Conservation (phyloP, 1,140 invertebrate species). For the Eubasilissa regina region DNA sequence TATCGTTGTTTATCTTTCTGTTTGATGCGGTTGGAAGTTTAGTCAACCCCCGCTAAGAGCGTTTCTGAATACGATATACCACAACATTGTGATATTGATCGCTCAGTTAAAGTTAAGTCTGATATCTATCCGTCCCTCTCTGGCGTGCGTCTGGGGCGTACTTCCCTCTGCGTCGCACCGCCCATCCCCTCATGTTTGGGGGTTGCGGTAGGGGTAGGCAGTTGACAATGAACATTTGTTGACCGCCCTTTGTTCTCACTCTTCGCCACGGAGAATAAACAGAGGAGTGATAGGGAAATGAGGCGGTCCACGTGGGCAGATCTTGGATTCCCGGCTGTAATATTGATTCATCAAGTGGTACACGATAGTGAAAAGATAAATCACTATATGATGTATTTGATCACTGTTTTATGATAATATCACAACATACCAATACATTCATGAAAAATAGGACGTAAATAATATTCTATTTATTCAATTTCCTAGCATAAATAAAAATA, state of each 20-base stretch:
- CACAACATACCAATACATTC: too few species aligned
- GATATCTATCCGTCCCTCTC: conserved; percentile 35
- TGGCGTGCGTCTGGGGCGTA: neutral
- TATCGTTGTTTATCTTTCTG: neutral
- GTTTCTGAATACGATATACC: conserved; percentile 51
- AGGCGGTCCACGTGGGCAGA: neutral
- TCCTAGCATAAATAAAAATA: too few species aligned
- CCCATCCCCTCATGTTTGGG: neutral
- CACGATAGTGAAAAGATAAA: too few species aligned
- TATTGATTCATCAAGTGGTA: too few species aligned
- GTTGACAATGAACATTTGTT: conserved; percentile 46
- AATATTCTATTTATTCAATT: too few species aligned
- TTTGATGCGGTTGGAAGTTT: conserved; percentile 7
- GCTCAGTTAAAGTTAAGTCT: conserved; percentile 49
- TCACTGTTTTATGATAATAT: too few species aligned
- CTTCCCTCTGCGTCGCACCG: neutral
- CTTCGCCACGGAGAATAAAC: conserved; percentile 22
- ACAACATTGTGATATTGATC: conserved; percentile 52
- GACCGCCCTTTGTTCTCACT: conserved; percentile 41
- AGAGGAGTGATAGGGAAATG: conserved; percentile 20
- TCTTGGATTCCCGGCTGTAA: too few species aligned
- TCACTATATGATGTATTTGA: too few species aligned
- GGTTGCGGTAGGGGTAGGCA: neutral
- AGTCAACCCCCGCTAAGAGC: conserved; percentile 29
- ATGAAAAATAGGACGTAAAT: too few species aligned